phyloP scores from a whole-genome alignment of 2,888 invertebrate genomes.

The Electrophaes corylata region DNA sequence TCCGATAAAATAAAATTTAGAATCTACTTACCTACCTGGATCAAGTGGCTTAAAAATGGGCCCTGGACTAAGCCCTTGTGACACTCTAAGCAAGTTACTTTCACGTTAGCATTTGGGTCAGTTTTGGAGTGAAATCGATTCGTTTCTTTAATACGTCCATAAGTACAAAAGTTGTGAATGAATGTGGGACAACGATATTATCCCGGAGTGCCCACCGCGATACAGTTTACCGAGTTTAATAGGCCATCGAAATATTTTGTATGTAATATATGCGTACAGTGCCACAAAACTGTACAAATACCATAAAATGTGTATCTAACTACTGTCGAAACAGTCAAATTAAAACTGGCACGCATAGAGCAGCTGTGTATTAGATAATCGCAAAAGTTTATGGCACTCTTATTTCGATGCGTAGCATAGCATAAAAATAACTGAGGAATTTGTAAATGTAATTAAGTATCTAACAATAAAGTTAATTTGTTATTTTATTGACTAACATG shows the following conservation, averaged over 20 bases:
- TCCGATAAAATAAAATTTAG: not conserved
- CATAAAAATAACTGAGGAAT: not conserved
- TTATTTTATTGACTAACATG: slow-evolving; percentile 6
- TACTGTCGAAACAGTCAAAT: not conserved
- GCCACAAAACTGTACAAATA: not conserved
- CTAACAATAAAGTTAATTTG: not conserved
- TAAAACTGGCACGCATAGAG: not conserved
- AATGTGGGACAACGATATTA: slow-evolving; percentile 35
- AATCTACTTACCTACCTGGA: not conserved
- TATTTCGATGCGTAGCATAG: slow-evolving; percentile 18
- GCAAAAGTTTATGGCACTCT: slow-evolving; percentile 9
- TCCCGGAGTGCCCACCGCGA: slow-evolving; percentile 39
- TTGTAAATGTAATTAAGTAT: slow-evolving; percentile 24
- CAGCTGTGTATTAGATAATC: not conserved
- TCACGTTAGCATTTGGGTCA: slow-evolving; percentile 1
- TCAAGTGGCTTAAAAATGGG: not conserved
- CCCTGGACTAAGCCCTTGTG: slow-evolving; percentile 2
- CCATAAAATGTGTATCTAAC: not conserved
- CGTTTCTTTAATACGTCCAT: slow-evolving; percentile 30
- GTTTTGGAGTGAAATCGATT: slow-evolving; percentile 16
- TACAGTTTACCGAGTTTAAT: slow-evolving; percentile 26
- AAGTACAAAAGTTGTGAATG: slow-evolving; percentile 36
- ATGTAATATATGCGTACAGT: slow-evolving; percentile 5
- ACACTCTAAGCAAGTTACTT: not conserved
- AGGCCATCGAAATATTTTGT: slow-evolving; percentile 25